Base-by-base conservation (phyloP, 2,113 vertebrate genomes). In the Hypanus sabinus region DNA sequence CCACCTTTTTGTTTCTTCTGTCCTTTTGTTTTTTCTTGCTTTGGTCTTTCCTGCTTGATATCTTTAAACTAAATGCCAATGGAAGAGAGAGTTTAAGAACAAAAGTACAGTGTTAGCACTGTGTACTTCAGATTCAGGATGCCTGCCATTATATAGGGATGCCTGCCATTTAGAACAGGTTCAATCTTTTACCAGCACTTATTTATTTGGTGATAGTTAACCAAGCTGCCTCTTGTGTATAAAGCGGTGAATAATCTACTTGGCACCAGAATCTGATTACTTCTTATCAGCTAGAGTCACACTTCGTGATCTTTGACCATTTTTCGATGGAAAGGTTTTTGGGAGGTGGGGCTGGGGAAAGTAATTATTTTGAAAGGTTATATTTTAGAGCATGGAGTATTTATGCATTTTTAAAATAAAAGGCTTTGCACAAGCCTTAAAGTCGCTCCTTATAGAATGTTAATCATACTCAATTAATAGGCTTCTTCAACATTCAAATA, bases 1-100 rank as follows among this genome's bases (percentile, higher is more conserved):
- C 90, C 68, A 73, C 22, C 36, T 73, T 92, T 73, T 36, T 46
- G 9, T 27, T 55, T 46, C 11, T 22, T 93, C 55, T 93, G 68
- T 24, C 10, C 18, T 22, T 73, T 93, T 93, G 24, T 46, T 71
- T 60, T 90, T 68, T 46, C 46, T 46, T 30, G 55, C 24, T 24
- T 3, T 10, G 8, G 68, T 55, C 70, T 46, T 75, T 75, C 24
- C 65, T 9, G 68, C 22, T 71, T 55, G 36, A 73, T 38, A 27
- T 73, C 73, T 73, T 24, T 46, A 93, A 93, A 70, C 46, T 22
- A 88, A 65, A 70, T 93, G 91, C 27, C 91, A 93, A 73, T 73
- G 14, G 33, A 93, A 73, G 36, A 93, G 18, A 1, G 24, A 73
- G 91, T 24, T 93, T 11, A 10, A 73, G 20, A 36, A 7, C 36